A percentile compares a stretch with the other conserved stretches of the same genome.
These are phyloP conservation scores for Tenthredo distinguenda DNA, from an alignment of 2,888 invertebrate genomes.

Conservation along the genomic window DNA sequence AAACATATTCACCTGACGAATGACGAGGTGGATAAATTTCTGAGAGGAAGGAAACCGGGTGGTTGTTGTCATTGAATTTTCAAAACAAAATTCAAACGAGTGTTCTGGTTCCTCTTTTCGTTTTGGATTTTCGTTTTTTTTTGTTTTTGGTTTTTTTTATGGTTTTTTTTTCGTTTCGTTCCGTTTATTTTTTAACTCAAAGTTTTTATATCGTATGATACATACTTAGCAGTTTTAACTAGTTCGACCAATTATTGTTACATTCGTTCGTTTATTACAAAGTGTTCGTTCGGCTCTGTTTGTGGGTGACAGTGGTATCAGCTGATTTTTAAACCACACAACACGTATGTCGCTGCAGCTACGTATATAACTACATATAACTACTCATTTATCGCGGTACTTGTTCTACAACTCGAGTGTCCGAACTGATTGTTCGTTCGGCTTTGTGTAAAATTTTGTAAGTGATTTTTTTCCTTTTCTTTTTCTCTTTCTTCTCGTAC, in stretches of 20 bases:
- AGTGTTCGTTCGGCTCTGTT: slow-evolving; percentile 41
- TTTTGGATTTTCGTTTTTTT: slow-evolving; percentile 43
- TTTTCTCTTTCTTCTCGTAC: neutral
- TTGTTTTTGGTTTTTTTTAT: neutral
- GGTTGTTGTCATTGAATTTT: slow-evolving; percentile 1
- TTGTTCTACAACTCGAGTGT: neutral
- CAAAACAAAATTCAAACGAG: neutral
- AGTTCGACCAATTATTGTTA: neutral
- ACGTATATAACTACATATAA: neutral
- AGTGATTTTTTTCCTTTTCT: slow-evolving; percentile 11
- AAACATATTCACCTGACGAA: neutral
- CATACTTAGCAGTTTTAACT: no score
- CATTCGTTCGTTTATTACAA: slow-evolving; percentile 1
- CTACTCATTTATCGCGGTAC: slow-evolving; percentile 9
- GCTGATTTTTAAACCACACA: slow-evolving; percentile 35
- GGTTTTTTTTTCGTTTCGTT: neutral
- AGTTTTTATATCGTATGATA: neutral
- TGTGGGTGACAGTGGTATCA: slow-evolving; percentile 45
- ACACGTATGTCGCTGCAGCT: neutral
- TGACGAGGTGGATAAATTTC: neutral
- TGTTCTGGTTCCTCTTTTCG: slow-evolving; percentile 49
- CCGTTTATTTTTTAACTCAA: neutral
- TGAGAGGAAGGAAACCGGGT: neutral
- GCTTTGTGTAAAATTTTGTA: slow-evolving; percentile 30
- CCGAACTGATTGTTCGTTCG: slow-evolving; percentile 16